A percentile compares a stretch with the other conserved stretches of the same genome.
Evolutionary conservation across 2,888 invertebrate species (phyloP).

Genomic region (Vanessa cardui): DNA sequence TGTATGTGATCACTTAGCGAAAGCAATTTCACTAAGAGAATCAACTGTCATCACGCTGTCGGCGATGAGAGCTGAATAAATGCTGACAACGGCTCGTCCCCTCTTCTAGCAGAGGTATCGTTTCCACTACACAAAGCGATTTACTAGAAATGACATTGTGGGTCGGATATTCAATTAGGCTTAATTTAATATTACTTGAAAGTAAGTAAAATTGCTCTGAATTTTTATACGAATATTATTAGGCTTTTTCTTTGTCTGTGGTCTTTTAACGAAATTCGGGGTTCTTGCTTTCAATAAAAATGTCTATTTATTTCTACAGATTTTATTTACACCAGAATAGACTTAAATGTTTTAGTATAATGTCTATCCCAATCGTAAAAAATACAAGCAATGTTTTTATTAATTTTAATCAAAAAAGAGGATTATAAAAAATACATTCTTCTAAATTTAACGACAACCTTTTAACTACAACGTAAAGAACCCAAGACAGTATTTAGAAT

Average conservation of each 20-base stretch:
- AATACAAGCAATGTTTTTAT: too few relatives aligned
- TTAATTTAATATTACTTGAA: conserved; percentile 30
- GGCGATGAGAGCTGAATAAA: conserved; percentile 53
- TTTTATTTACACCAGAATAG: too few relatives aligned
- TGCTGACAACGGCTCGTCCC: conserved; percentile 50
- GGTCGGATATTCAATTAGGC: conserved; percentile 37
- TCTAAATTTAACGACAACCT: too few relatives aligned
- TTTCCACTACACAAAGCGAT: conserved; percentile 49
- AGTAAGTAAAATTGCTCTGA: conserved; percentile 1
- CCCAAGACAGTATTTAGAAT: too few relatives aligned
- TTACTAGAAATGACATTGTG: conserved; percentile 39
- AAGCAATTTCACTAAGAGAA: conserved; percentile 70
- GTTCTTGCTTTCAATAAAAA: too few relatives aligned
- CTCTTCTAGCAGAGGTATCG: conserved; percentile 56
- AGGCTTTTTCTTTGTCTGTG: neutral
- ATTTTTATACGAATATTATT: conserved; percentile 1
- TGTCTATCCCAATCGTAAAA: too few relatives aligned
- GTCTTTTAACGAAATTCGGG: neutral
- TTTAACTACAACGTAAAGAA: too few relatives aligned
- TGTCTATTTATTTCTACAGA: too few relatives aligned
- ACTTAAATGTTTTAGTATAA: too few relatives aligned
- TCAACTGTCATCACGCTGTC: conserved; percentile 43
- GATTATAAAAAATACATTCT: too few relatives aligned
- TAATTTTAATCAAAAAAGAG: too few relatives aligned
- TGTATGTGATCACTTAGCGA: conserved; percentile 39